Conservation (phyloP, 2,113 vertebrate species). For the Gymnorhina tibicen region DNA sequence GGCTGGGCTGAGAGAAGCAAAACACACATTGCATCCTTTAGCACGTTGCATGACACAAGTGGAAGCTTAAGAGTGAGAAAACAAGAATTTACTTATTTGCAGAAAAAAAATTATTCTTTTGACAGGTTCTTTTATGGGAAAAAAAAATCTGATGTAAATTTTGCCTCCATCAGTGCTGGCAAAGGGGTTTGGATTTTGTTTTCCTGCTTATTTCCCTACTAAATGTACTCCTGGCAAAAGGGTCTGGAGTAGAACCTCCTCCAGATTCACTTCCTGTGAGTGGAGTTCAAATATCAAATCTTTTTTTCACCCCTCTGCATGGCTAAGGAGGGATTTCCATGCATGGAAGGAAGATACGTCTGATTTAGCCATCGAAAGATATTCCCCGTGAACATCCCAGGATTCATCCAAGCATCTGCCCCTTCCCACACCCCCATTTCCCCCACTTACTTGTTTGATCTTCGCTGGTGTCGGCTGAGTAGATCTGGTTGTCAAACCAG, state of each 20-base stretch:
- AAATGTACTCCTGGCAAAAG: neutral
- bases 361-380: neutral
- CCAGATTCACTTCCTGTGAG: neutral
- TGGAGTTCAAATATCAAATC: neutral
- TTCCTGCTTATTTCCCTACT: neutral
- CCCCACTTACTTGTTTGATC: conserved; percentile 70
- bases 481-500: conserved; percentile 81
- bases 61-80: neutral
- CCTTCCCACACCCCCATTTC: neutral
- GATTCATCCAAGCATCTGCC: neutral
- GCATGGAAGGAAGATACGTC: neutral
- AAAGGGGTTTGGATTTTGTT: neutral
- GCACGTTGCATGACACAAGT: rapidly evolving
- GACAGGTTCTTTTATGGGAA: neutral
- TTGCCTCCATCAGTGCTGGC: neutral
- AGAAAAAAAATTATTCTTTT: neutral
- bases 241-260: neutral
- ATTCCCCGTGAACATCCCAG: neutral
- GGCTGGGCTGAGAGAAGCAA: conserved; percentile 65
- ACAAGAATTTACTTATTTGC: neutral
- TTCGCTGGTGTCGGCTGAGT: conserved; percentile 78
- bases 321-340: neutral
- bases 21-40: neutral
- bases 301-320: neutral
- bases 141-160: neutral